phyloP scores from a whole-genome alignment of 1,140 invertebrate genomes.

The Oreohelix idahoensis region DNA sequence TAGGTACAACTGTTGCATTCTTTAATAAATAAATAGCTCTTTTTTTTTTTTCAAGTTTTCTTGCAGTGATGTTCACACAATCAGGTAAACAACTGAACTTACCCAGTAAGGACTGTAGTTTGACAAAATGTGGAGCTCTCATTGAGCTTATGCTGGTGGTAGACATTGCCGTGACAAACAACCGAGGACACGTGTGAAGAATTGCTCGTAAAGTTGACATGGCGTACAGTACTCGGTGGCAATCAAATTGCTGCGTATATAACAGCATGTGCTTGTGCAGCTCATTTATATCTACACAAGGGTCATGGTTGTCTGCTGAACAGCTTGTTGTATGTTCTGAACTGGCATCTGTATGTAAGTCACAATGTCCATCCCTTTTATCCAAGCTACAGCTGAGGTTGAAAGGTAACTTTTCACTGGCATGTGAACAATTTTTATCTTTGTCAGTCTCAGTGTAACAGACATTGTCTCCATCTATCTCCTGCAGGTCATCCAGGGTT shows the following conservation, averaged over 20 bases:
- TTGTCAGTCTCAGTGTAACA: neutral
- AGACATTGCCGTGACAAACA: conserved; percentile 82
- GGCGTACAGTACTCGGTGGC: conserved; percentile 83
- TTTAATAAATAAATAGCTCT: no score
- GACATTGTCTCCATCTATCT: no score
- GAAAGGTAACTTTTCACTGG: neutral
- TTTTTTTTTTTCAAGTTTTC: no score
- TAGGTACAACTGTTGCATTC: no score
- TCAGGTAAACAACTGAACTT: no score
- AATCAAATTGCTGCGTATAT: conserved; percentile 87
- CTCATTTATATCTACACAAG: conserved; percentile 77
- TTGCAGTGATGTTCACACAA: no score
- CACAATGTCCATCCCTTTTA: neutral
- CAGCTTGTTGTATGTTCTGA: neutral
- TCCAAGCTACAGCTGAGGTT: neutral
- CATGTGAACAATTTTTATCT: neutral
- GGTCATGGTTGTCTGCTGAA: conserved; percentile 35
- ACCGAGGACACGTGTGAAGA: conserved; percentile 81
- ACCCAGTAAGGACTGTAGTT: conserved; percentile 79
- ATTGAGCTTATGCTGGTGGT: conserved; percentile 80
- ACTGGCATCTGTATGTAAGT: neutral
- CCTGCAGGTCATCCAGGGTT: no score
- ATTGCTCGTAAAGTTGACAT: conserved; percentile 83
- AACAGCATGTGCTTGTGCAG: conserved; percentile 88
- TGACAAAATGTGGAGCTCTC: conserved; percentile 72